Base-by-base conservation (phyloP, 2,797 vertebrate genomes). In the Alosa sapidissima region DNA sequence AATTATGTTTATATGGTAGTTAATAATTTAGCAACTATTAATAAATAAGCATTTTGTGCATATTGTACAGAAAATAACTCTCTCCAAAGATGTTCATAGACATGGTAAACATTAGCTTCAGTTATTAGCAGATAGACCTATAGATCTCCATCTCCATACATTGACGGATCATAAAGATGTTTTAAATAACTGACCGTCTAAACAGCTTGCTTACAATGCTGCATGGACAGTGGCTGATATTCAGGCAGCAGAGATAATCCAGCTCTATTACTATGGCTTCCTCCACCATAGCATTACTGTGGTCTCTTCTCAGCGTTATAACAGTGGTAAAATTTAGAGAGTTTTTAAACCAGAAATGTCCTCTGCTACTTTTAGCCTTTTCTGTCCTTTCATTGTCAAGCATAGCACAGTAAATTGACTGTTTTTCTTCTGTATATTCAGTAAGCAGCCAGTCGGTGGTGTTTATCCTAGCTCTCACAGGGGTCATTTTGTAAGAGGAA, bases 401-500 rank as follows among this genome's bases (percentile, higher is more conserved):
- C 36, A 78, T 21, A 5, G 28, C 11, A 72, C 41, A 41, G 10
- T 72, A 10, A 78, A 21, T 19, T 14, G 16, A 47, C 41, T 0
- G 72, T 47, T 47, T 47, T 47, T 78, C 72, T 47, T 78, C 45
- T 47, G 41, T 78, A 7, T 47, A 47, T 47, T 78, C 5, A 78
- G 72, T 47, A 14, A 47, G 72, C 72, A 45, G 36, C 21, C 45
- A 19, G 2, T 78, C 72, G 45, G 36, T 14, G 5, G 54, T 19
- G 60, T 65, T 65, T 65, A 78, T 78, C 16, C 36, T 21, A 7
- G 36, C 7, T 78, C 72, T 78, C 72, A 21, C 72, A 47, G 41
- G 72, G 72, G 72, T 78, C 72, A 78, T 45, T 62, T 62, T 78
- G 72, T 9, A 6, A 21, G 41, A 78, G 72, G 13, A 78, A 78